Conservation (phyloP, 37 sponge, comb jelly and placozoan species). For the Eunapius fragilis region DNA sequence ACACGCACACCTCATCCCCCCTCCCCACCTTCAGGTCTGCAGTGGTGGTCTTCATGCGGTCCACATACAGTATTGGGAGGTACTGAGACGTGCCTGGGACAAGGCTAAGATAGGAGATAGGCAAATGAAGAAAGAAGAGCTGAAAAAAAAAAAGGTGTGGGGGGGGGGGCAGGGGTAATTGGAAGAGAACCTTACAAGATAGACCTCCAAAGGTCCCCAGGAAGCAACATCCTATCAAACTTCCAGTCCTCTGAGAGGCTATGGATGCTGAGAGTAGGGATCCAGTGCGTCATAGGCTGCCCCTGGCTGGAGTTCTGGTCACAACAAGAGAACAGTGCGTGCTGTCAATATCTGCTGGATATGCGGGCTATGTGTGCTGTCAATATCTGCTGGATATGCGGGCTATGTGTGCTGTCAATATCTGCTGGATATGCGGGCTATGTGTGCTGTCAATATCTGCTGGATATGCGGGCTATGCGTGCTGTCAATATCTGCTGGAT, state of each 20-base stretch:
- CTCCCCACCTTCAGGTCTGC: conserved; percentile 54
- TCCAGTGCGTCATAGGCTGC: conserved; percentile 73
- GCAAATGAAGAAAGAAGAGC: not conserved
- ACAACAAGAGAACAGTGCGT: too few relatives aligned
- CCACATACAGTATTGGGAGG: conserved; percentile 78
- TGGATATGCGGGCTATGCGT: too few relatives aligned
- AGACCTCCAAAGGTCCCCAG: conserved; percentile 47
- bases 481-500: too few relatives aligned
- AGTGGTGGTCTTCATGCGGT: conserved; percentile 55
- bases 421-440: too few relatives aligned
- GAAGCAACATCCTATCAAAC: conserved; percentile 58
- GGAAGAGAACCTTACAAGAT: conserved; percentile 32
- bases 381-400: too few relatives aligned
- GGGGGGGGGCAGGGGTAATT: not conserved
- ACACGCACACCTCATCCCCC: not conserved
- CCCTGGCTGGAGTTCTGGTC: conserved; percentile 1
- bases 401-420: too few relatives aligned
- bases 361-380: too few relatives aligned
- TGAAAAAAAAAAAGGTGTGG: not conserved
- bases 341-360: too few relatives aligned
- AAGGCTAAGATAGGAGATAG: conserved; percentile 7
- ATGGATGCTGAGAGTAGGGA: conserved; percentile 64
- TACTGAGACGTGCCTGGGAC: conserved; percentile 24
- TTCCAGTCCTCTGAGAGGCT: conserved; percentile 53
- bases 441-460: too few relatives aligned